phyloP scores from a whole-genome alignment of 2,113 vertebrate genomes.

The Ploceus nigricollis region DNA sequence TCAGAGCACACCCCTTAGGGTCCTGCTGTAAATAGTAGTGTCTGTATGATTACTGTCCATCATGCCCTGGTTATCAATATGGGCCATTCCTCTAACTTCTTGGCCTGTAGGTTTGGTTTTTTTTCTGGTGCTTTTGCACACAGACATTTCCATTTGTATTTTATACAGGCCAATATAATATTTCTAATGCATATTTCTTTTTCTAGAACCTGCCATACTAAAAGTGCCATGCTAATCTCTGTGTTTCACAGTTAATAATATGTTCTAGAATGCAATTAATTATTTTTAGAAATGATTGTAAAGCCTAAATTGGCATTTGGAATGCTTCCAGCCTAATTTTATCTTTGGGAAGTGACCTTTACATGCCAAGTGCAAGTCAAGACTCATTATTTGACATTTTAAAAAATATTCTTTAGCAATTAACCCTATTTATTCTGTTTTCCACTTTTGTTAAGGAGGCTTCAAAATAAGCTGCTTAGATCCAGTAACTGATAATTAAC shows the following conservation, averaged over 20 bases:
- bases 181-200: background rate
- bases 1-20: background rate
- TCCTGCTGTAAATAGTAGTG: background rate
- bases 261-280: background rate
- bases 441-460: background rate
- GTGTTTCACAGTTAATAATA: background rate
- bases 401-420: background rate
- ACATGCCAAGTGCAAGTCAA: background rate
- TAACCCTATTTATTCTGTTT: background rate
- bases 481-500: background rate
- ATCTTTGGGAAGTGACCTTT: constrained; percentile 26
- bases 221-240: background rate
- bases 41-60: background rate
- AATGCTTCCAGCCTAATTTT: constrained; percentile 18
- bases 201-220: background rate
- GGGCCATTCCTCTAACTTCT: background rate
- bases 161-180: background rate
- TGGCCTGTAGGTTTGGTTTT: background rate
- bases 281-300: constrained; percentile 26
- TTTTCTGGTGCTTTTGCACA: background rate
- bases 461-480: background rate
- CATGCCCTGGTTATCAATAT: background rate
- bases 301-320: background rate
- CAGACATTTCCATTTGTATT: background rate
- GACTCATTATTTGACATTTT: background rate